A percentile compares a stretch with the other conserved stretches of the same genome.
These are phyloP conservation scores for Rutilus rutilus DNA, from an alignment of 2,113 vertebrate species.

Conservation along the genomic window DNA sequence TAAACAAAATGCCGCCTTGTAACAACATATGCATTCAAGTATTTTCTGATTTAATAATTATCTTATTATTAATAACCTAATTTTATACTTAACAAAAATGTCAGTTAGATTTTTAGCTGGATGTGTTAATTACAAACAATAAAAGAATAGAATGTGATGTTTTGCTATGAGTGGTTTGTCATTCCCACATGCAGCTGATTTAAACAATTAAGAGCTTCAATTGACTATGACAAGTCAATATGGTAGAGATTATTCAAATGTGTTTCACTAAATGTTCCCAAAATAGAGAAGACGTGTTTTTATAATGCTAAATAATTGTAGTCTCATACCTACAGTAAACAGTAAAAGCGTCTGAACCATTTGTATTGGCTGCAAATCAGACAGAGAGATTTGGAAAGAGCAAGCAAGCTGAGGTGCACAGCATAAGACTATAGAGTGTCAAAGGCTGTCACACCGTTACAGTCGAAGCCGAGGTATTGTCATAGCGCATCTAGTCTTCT, in stretches of 20 bases:
- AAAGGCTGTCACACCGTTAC: constrained; percentile 48
- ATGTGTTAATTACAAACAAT: background rate
- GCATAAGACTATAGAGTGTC: constrained; percentile 33
- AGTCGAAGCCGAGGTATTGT: constrained; percentile 16
- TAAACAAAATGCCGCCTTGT: too few relatives aligned
- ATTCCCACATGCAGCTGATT: background rate
- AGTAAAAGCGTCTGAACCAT: background rate
- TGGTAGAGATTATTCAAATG: background rate
- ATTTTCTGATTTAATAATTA: too few relatives aligned
- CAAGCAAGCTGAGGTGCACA: background rate
- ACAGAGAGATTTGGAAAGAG: constrained; percentile 29
- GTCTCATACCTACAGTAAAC: background rate
- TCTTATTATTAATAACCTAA: too few relatives aligned
- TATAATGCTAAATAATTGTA: background rate
- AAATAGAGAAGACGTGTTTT: background rate
- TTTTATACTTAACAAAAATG: too few relatives aligned
- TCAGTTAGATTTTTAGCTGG: background rate
- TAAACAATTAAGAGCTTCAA: constrained; percentile 29
- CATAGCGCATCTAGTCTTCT: constrained; percentile 31
- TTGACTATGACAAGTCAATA: constrained; percentile 25
- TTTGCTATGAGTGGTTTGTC: background rate
- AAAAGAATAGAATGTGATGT: background rate
- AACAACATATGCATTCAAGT: too few relatives aligned
- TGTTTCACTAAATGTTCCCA: background rate
- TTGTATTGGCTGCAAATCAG: background rate